Percentiles rank a stretch among this genome's conserved stretches.
These are phyloP conservation scores for Cisticola juncidis DNA, from an alignment of 2,113 vertebrate species.

Conservation along the genomic window DNA sequence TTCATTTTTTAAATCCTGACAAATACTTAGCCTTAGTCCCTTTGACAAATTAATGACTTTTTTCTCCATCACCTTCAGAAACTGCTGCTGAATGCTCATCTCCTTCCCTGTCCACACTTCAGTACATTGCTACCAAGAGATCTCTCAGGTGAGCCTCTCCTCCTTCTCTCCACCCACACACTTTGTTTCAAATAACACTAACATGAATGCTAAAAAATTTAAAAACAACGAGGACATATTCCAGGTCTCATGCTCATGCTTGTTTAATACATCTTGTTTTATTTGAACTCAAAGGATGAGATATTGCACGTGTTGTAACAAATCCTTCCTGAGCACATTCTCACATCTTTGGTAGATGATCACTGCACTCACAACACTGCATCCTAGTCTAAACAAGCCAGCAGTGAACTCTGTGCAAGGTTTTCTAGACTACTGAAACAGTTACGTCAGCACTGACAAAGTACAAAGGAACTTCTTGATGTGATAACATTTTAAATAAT, in stretches of 20 bases:
- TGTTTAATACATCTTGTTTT: background rate
- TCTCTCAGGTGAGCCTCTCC: background rate
- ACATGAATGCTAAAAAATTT: background rate
- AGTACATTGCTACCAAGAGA: accelerated
- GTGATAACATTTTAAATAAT: background rate
- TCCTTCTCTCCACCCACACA: background rate
- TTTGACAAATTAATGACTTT: background rate
- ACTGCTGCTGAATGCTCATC: background rate
- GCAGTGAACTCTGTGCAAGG: background rate
- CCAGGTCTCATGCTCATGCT: background rate
- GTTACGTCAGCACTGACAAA: background rate
- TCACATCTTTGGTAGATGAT: background rate
- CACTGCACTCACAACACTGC: background rate
- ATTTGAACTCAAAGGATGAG: constrained; percentile 21
- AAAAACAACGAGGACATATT: background rate
- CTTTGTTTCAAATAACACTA: background rate
- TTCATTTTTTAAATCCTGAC: background rate
- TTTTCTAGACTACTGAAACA: background rate
- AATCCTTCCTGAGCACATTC: constrained; percentile 10
- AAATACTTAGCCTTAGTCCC: background rate
- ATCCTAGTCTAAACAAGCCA: constrained; percentile 1
- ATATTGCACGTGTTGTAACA: background rate
- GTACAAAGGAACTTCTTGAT: constrained; percentile 5
- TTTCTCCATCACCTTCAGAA: background rate
- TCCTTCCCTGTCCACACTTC: background rate